Evolutionary conservation across 2,888 invertebrate genomes (phyloP).

Genomic region (Andrena bucephala): DNA sequence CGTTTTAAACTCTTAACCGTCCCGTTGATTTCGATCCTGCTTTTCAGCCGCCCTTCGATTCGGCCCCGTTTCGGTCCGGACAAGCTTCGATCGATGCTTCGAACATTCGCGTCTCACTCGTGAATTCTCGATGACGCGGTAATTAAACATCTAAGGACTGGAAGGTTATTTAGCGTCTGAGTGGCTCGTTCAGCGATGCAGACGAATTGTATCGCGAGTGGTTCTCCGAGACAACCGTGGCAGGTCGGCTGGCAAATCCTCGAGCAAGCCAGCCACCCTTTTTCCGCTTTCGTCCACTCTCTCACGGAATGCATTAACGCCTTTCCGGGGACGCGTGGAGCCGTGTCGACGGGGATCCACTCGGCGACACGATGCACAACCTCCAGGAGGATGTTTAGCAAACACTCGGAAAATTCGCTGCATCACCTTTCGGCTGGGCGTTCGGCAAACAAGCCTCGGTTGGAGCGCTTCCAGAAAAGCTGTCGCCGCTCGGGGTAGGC

Average conservation of each 20-base stretch:
- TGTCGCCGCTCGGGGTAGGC: constrained; percentile 57
- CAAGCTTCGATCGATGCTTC: not conserved
- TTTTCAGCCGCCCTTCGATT: not conserved
- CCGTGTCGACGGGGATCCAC: constrained; percentile 59
- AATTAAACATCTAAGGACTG: not conserved
- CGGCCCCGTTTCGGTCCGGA: not conserved
- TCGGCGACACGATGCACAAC: constrained; percentile 53
- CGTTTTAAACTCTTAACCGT: constrained; percentile 40
- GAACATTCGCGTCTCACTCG: not conserved
- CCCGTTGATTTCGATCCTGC: constrained; percentile 11
- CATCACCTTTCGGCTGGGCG: constrained; percentile 76
- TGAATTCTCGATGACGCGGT: no score
- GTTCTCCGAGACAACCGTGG: not conserved
- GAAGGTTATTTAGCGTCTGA: not conserved
- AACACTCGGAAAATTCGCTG: constrained; percentile 80
- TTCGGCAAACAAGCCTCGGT: constrained; percentile 74
- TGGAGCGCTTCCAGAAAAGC: constrained; percentile 76
- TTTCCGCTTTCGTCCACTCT: constrained; percentile 26
- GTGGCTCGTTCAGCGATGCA: not conserved
- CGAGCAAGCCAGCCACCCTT: not conserved
- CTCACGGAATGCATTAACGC: constrained; percentile 66
- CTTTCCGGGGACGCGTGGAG: constrained; percentile 46
- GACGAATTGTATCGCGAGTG: not conserved
- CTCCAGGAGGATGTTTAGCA: constrained; percentile 78
- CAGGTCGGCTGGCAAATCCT: not conserved